A percentile compares a stretch with the other conserved stretches of the same genome.
phyloP scores from a whole-genome alignment of 2,113 vertebrate genomes.

The Tapirus terrestris region DNA sequence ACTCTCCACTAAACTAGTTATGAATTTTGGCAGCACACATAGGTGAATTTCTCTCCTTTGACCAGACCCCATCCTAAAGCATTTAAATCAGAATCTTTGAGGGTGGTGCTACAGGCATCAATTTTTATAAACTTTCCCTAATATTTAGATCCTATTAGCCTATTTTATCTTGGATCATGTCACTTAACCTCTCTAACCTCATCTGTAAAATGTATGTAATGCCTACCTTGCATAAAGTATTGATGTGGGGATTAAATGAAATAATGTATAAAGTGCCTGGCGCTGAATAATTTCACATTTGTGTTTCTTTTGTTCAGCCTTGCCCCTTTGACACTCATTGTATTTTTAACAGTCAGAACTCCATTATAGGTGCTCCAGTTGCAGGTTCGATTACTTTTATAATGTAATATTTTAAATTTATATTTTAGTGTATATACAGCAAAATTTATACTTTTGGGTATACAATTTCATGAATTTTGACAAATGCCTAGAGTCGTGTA shows the following conservation, averaged over 20 bases:
- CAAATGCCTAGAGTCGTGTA: neutral
- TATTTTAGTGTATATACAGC: neutral
- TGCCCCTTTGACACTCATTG: neutral
- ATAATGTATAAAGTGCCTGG: neutral
- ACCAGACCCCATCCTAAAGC: neutral
- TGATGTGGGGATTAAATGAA: conserved; percentile 20
- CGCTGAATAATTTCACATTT: neutral
- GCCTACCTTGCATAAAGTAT: neutral
- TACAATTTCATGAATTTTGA: conserved; percentile 21
- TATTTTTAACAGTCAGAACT: neutral
- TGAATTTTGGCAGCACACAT: neutral
- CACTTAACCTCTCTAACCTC: neutral
- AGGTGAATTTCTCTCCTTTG: conserved; percentile 5
- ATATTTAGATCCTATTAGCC: neutral
- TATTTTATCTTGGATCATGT: neutral
- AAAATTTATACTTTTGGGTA: neutral
- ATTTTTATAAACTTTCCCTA: neutral
- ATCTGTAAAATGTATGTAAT: neutral
- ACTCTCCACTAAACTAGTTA: neutral
- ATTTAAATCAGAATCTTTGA: neutral
- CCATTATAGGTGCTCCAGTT: neutral
- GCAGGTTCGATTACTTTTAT: neutral
- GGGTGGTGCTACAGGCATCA: neutral
- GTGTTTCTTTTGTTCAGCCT: neutral
- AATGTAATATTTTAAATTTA: conserved; percentile 1